Evolutionary conservation across 2,113 vertebrate species (phyloP).

Genomic region (Eulemur rufifrons): DNA sequence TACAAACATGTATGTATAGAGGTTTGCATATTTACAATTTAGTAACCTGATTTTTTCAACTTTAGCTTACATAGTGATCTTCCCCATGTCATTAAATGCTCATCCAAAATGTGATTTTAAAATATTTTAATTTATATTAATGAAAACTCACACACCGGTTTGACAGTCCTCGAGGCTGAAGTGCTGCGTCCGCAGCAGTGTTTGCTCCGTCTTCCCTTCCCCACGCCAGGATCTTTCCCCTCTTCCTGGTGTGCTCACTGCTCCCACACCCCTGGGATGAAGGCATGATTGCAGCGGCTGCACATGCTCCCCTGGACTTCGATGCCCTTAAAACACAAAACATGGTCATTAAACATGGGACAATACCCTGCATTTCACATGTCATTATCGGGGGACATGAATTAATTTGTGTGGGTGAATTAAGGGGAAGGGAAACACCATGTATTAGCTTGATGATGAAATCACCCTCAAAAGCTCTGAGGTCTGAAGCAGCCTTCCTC

Average conservation of each 20-base stretch:
- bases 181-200: neutral
- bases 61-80: neutral
- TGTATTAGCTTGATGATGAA: neutral
- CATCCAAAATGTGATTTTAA: neutral
- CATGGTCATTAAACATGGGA: neutral
- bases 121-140: neutral
- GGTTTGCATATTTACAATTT: neutral
- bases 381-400: neutral
- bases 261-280: neutral
- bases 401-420: neutral
- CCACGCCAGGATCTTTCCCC: neutral
- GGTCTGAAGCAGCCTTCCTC: neutral
- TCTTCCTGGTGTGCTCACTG: neutral
- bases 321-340: neutral
- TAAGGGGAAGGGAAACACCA: neutral
- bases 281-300: too few species aligned
- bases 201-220: neutral
- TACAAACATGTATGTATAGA: neutral
- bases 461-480: neutral
- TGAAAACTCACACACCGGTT: neutral
- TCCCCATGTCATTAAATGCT: neutral
- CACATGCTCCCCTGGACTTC: neutral
- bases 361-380: neutral
- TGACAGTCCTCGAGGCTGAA: neutral
- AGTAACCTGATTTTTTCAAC: neutral